A percentile compares a stretch with the other conserved stretches of the same genome.
These are phyloP conservation scores for Nyleta sp. DNA, from an alignment of 2,888 invertebrate species.

Conservation along the genomic window DNA sequence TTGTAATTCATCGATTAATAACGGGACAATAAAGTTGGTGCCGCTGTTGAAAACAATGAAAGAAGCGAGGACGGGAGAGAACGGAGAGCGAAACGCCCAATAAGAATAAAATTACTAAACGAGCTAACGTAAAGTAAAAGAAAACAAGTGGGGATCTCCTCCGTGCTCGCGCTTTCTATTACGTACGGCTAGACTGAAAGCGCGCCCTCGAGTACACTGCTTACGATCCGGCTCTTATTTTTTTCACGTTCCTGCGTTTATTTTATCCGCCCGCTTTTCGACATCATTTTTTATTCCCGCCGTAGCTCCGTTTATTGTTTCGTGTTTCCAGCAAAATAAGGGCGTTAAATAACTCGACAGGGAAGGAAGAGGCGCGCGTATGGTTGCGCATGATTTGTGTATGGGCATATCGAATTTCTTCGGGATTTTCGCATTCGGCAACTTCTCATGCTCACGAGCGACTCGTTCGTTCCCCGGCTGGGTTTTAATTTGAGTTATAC, in stretches of 20 bases:
- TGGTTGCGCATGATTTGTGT: slow-evolving; percentile 19
- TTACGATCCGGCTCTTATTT: slow-evolving; percentile 39
- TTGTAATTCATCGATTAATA: slow-evolving; percentile 42
- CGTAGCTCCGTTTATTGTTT: slow-evolving; percentile 36
- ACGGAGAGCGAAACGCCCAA: slow-evolving; percentile 62
- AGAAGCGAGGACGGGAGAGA: slow-evolving; percentile 30
- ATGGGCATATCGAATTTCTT: slow-evolving; percentile 11
- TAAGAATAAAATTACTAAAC: slow-evolving; percentile 74
- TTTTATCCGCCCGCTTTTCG: slow-evolving; percentile 31
- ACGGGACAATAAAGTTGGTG: slow-evolving; percentile 34
- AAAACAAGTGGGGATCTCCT: slow-evolving; percentile 64
- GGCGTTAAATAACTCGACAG: slow-evolving; percentile 32
- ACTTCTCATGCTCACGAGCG: no score
- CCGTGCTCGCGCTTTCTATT: slow-evolving; percentile 56
- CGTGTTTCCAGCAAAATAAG: slow-evolving; percentile 30
- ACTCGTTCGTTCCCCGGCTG: no score
- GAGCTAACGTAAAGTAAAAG: slow-evolving; percentile 69
- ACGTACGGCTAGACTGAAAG: slow-evolving; percentile 51
- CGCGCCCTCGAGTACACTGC: slow-evolving; percentile 43
- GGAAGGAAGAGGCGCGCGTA: background rate
- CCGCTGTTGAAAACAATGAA: slow-evolving; percentile 60
- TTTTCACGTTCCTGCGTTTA: slow-evolving; percentile 46
- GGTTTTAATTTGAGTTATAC: no score
- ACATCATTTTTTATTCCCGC: slow-evolving; percentile 50
- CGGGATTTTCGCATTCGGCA: background rate